A percentile compares a stretch with the other conserved stretches of the same genome.
Conservation (phyloP, 2,113 vertebrate species). For the Brachionichthys hirsutus region DNA sequence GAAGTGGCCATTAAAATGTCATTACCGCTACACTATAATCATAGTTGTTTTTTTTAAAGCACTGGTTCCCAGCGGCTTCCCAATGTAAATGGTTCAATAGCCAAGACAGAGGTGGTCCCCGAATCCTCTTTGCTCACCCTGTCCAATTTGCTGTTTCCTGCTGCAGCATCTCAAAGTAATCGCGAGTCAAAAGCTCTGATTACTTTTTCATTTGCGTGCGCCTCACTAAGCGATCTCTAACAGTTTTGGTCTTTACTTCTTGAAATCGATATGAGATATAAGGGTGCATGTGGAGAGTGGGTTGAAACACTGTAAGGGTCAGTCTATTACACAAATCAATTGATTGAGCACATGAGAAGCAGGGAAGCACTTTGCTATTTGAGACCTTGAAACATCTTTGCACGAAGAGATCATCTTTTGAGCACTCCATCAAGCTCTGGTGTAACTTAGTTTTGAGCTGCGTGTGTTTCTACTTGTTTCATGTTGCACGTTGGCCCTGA, state of each 20-base stretch:
- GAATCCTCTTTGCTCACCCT: constrained; percentile 17
- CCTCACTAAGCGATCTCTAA: constrained; percentile 10
- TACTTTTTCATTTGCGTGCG: constrained; percentile 15
- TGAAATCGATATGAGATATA: constrained; percentile 34
- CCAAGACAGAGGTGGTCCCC: constrained; percentile 43
- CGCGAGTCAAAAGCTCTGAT: constrained; percentile 27
- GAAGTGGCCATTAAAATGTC: constrained; percentile 75
- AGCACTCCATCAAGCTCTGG: constrained; percentile 36
- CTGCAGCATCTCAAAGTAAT: constrained; percentile 26
- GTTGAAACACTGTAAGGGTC: constrained; percentile 15
- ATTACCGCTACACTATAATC: constrained; percentile 69
- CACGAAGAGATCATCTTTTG: constrained; percentile 33
- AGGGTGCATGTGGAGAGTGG: not conserved
- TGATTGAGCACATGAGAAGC: constrained; percentile 56
- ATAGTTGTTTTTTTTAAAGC: constrained; percentile 71
- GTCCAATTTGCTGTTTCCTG: constrained; percentile 9
- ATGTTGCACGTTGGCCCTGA: too few species aligned
- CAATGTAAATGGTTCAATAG: constrained; percentile 62
- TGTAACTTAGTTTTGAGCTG: constrained; percentile 17
- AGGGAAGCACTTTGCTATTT: constrained; percentile 52
- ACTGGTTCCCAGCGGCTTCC: constrained; percentile 62
- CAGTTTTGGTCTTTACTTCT: constrained; percentile 33
- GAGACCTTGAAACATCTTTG: constrained; percentile 33
- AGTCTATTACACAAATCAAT: constrained; percentile 48
- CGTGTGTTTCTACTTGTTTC: too few species aligned